phyloP scores from a whole-genome alignment of 2,888 invertebrate genomes.

The Mayetiola destructor region DNA sequence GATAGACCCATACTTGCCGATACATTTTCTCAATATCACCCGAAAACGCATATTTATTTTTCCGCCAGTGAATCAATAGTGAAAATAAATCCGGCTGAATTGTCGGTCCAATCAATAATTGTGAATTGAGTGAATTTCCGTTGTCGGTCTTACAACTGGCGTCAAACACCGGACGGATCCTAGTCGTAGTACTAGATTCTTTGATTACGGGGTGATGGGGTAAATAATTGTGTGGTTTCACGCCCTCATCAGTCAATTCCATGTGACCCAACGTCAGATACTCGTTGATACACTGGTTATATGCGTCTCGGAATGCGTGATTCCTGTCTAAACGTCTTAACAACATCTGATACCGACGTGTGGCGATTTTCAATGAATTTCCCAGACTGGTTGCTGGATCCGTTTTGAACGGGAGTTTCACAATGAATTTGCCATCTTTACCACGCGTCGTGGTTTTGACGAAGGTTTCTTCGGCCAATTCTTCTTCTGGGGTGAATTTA shows the following conservation, averaged over 20 bases:
- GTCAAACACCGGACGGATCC: constrained; percentile 16
- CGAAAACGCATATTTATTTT: constrained; percentile 19
- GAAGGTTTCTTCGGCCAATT: neutral
- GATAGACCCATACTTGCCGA: constrained; percentile 21
- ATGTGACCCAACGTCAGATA: neutral
- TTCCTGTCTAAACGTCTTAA: neutral
- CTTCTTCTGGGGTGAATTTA: neutral
- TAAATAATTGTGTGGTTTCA: neutral
- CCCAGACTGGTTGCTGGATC: neutral
- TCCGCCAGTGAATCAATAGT: constrained; percentile 18
- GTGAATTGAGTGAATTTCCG: constrained; percentile 22
- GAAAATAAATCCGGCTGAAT: constrained; percentile 22
- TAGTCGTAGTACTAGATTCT: constrained; percentile 16
- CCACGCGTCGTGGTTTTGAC: neutral
- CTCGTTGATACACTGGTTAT: neutral
- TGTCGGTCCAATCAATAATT: constrained; percentile 22
- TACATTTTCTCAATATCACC: constrained; percentile 26
- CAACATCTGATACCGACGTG: neutral
- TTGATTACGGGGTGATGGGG: constrained; percentile 15
- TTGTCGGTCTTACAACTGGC: constrained; percentile 18
- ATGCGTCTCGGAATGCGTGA: neutral
- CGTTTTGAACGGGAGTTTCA: neutral
- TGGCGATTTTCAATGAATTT: neutral
- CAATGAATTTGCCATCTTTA: neutral
- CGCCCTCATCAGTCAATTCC: neutral